phyloP scores from a whole-genome alignment of 1,140 invertebrate species.

The Diploscapter pachys region DNA sequence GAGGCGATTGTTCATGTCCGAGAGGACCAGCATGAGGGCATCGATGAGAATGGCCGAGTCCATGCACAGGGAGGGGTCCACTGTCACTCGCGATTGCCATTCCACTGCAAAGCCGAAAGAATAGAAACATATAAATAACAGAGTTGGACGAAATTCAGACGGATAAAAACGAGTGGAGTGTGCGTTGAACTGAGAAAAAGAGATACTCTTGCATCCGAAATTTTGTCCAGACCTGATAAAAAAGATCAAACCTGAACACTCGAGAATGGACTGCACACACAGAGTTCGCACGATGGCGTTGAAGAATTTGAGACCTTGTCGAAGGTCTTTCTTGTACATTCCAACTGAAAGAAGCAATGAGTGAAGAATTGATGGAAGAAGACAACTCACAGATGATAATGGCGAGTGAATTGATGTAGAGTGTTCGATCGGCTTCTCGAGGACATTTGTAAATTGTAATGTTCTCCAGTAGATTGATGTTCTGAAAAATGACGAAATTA shows the following conservation, averaged over 20 bases:
- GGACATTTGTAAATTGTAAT: slow-evolving; percentile 8
- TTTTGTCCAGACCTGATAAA: background rate
- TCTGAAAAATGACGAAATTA: too few relatives aligned
- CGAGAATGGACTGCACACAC: slow-evolving; percentile 23
- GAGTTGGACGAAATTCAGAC: too few relatives aligned
- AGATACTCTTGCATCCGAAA: too few relatives aligned
- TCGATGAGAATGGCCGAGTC: slow-evolving; percentile 36
- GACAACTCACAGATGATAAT: slow-evolving; percentile 31
- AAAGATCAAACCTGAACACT: slow-evolving; percentile 15
- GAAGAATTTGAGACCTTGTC: slow-evolving; percentile 17
- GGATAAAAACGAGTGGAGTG: too few relatives aligned
- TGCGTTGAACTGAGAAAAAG: too few relatives aligned
- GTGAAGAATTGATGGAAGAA: background rate
- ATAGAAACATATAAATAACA: too few relatives aligned
- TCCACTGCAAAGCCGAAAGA: too few relatives aligned
- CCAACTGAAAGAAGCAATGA: slow-evolving; percentile 15
- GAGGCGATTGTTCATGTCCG: slow-evolving; percentile 33
- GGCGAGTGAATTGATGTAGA: slow-evolving; percentile 33
- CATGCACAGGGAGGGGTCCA: slow-evolving; percentile 2
- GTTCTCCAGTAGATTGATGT: too few relatives aligned
- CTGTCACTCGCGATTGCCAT: too few relatives aligned
- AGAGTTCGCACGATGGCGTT: slow-evolving; percentile 31
- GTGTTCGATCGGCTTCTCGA: slow-evolving; percentile 12
- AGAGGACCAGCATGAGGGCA: slow-evolving; percentile 30
- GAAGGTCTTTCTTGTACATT: slow-evolving; percentile 12